Conservation (phyloP, 2,113 vertebrate genomes). For the Mormyrus iriodes region DNA sequence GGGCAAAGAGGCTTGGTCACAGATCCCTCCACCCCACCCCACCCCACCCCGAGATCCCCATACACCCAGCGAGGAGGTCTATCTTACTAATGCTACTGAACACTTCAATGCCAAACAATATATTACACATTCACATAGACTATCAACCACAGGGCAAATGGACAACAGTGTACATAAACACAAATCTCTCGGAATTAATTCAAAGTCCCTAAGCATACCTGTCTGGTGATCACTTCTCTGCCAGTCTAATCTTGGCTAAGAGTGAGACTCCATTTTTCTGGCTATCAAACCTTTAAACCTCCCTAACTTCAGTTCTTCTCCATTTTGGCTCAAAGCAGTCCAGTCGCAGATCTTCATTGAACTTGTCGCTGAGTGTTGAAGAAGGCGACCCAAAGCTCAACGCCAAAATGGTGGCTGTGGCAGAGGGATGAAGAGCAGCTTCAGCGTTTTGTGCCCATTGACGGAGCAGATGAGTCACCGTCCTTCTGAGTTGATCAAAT, state of each 20-base stretch:
- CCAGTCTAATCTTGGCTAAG: neutral
- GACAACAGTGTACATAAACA: neutral
- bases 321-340: neutral
- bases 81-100: neutral
- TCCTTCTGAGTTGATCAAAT: neutral
- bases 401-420: neutral
- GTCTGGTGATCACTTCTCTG: neutral
- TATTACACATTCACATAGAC: neutral
- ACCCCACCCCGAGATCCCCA: neutral
- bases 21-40: neutral
- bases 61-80: neutral
- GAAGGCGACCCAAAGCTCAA: neutral
- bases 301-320: neutral
- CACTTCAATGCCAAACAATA: neutral
- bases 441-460: neutral
- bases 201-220: neutral
- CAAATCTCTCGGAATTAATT: neutral
- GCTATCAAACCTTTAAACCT: neutral
- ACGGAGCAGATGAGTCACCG: neutral
- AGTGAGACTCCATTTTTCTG: neutral
- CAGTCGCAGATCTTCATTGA: neutral
- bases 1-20: neutral
- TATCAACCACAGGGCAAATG: neutral
- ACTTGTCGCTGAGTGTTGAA: neutral
- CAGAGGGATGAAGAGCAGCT: neutral